These are phyloP conservation scores for Anser brachyrhynchus DNA, from an alignment of 2,113 vertebrate species.

Conservation along the genomic window DNA sequence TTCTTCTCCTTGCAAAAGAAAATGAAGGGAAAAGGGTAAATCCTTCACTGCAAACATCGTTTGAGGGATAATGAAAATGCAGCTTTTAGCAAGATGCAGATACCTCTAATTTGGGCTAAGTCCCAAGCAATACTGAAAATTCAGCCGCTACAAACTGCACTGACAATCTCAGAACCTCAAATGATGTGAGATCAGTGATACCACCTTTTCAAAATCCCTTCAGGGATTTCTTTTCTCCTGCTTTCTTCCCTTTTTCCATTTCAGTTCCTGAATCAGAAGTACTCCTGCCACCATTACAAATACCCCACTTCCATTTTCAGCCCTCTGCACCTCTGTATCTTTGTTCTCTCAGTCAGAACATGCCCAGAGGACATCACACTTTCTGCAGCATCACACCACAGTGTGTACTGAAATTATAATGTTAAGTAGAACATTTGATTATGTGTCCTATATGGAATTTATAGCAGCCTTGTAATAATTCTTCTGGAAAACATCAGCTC, in stretches of 20 bases:
- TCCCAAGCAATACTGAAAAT: background rate
- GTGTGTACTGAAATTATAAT: background rate
- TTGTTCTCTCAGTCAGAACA: background rate
- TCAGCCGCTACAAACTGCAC: background rate
- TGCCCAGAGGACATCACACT: background rate
- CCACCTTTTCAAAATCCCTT: background rate
- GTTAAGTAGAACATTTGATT: slow-evolving; percentile 34
- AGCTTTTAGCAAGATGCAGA: background rate
- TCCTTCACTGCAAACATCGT: background rate
- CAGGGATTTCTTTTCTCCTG: background rate
- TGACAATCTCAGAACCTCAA: background rate
- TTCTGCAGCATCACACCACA: background rate
- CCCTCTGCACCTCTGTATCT: background rate
- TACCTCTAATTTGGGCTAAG: background rate
- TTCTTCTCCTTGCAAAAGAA: background rate
- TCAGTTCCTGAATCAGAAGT: background rate
- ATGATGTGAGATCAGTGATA: background rate
- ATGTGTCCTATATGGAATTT: slow-evolving; percentile 13
- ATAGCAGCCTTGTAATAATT: slow-evolving; percentile 1
- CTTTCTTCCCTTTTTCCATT: background rate
- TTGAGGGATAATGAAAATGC: background rate
- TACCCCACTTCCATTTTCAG: background rate
- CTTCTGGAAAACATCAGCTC: slow-evolving; percentile 10
- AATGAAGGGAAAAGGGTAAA: background rate
- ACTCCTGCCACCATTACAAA: background rate